phyloP scores from a whole-genome alignment of 2,888 invertebrate species.

The Melipona beecheii region DNA sequence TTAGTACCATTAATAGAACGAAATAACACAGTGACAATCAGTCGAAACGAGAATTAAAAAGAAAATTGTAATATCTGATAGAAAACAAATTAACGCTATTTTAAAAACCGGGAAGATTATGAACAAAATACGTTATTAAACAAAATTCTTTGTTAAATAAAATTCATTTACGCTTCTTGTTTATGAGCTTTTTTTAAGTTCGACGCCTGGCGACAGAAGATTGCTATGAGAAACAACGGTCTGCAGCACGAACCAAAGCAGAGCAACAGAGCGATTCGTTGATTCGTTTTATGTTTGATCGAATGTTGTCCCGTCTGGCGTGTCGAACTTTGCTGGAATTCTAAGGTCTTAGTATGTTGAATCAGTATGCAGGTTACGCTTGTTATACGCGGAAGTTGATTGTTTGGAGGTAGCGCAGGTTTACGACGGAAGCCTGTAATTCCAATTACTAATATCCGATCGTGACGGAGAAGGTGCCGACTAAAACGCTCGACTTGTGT shows the following conservation, averaged over 20 bases:
- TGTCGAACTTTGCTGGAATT: background rate
- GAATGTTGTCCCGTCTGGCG: background rate
- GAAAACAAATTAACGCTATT: too few relatives aligned
- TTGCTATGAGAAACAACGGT: background rate
- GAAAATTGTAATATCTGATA: too few relatives aligned
- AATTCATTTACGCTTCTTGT: background rate
- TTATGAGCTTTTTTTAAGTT: background rate
- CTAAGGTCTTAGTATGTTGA: background rate
- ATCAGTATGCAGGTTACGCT: slow-evolving; percentile 10
- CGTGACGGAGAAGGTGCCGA: slow-evolving; percentile 10
- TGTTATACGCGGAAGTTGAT: background rate
- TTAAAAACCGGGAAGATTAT: too few relatives aligned
- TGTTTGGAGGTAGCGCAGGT: slow-evolving; percentile 7
- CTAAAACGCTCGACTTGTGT: slow-evolving; percentile 1
- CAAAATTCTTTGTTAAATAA: too few relatives aligned
- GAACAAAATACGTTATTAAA: too few relatives aligned
- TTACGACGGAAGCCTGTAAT: slow-evolving; percentile 16
- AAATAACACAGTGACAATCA: too few relatives aligned
- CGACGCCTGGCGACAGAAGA: background rate
- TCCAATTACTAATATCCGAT: slow-evolving; percentile 26
- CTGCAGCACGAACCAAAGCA: background rate
- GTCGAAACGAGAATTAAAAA: too few relatives aligned
- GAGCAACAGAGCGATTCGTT: background rate
- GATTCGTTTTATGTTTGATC: background rate
- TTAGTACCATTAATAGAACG: too few relatives aligned